Conservation (phyloP, 1,140 invertebrate species). For the Rhopalosiphum maidis region DNA sequence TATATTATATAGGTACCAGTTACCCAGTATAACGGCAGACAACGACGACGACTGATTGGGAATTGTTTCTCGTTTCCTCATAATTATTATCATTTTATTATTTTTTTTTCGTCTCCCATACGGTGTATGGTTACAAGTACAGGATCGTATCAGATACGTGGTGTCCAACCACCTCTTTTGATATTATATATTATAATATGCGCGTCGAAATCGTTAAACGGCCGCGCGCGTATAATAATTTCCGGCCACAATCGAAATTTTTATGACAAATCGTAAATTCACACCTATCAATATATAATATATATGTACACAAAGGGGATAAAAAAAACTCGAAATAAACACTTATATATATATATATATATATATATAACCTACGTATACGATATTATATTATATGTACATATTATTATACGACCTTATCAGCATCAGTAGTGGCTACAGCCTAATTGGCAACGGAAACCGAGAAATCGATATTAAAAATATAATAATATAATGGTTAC, state of each 20-base stretch:
- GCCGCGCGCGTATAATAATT: neutral
- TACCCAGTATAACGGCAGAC: neutral
- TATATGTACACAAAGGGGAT: neutral
- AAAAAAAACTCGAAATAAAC: neutral
- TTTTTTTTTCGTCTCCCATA: neutral
- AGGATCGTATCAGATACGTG: neutral
- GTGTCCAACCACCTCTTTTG: neutral
- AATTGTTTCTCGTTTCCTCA: constrained; percentile 28
- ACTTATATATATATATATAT: neutral
- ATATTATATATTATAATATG: neutral
- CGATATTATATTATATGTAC: neutral
- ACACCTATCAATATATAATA: constrained; percentile 3
- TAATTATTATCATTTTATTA: neutral
- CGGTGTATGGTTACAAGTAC: neutral
- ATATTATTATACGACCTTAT: neutral
- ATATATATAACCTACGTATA: neutral
- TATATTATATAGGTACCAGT: neutral
- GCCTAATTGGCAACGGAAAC: constrained; percentile 29
- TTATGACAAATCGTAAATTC: constrained; percentile 40
- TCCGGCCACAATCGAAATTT: constrained; percentile 27
- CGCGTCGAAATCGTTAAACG: neutral
- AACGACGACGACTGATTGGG: neutral
- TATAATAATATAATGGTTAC: constrained; percentile 3
- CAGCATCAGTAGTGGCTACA: neutral
- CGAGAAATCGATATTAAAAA: constrained; percentile 27